phyloP scores from a whole-genome alignment of 2,888 invertebrate genomes.

The Tachina fera region DNA sequence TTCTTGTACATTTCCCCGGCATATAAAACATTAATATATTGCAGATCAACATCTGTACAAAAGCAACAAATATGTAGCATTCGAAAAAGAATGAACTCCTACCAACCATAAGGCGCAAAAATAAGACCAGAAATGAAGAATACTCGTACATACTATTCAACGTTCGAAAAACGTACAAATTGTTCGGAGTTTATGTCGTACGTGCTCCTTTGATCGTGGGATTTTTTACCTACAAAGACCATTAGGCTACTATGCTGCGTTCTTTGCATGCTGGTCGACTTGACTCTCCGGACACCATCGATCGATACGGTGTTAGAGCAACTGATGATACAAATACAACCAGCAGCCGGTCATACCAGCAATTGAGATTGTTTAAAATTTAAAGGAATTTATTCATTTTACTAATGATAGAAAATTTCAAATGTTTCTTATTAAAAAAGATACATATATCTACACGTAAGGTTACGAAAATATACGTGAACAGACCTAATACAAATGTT shows the following conservation, averaged over 20 bases:
- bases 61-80: not conserved
- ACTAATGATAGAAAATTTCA: too few species aligned
- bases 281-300: constrained; percentile 2
- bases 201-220: constrained; percentile 73
- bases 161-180: constrained; percentile 61
- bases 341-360: constrained; percentile 30
- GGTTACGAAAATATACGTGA: too few species aligned
- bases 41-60: constrained; percentile 57
- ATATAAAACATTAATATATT: constrained; percentile 55
- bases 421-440: too few species aligned
- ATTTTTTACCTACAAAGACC: constrained; percentile 69
- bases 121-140: constrained; percentile 19
- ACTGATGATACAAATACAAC: constrained; percentile 26
- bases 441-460: too few species aligned
- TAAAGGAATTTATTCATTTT: constrained; percentile 34
- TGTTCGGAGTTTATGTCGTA: constrained; percentile 70
- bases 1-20: constrained; percentile 33
- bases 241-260: constrained; percentile 59
- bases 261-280: constrained; percentile 1
- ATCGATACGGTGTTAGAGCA: not conserved
- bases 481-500: too few species aligned
- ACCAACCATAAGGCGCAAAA: constrained; percentile 36
- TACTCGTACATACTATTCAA: constrained; percentile 13
- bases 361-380: not conserved
- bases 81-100: constrained; percentile 39